phyloP scores from a whole-genome alignment of 1,140 invertebrate species.

The Drosophila sucinea region DNA sequence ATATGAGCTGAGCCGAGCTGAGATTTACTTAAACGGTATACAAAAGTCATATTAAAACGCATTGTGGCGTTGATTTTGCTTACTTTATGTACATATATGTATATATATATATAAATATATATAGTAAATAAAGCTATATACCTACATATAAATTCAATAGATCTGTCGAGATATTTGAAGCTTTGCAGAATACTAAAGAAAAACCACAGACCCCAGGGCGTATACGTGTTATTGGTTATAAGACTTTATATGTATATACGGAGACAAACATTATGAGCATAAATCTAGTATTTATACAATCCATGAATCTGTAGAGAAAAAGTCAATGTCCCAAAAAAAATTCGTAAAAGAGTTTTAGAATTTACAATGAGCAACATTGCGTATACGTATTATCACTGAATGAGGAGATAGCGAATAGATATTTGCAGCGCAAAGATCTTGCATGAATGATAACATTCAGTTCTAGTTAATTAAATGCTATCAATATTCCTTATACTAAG shows the following conservation, averaged over 20 bases:
- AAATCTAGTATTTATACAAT: not conserved
- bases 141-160: slow-evolving; percentile 6
- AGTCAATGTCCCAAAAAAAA: no score
- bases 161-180: slow-evolving; percentile 22
- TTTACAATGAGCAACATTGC: no score
- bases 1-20: slow-evolving; percentile 36
- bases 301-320: no score
- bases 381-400: no score
- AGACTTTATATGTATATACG: not conserved
- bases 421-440: no score
- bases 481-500: no score
- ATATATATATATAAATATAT: slow-evolving; percentile 54
- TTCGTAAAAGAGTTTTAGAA: no score
- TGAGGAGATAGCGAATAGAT: no score
- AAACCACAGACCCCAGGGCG: slow-evolving; percentile 48
- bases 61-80: slow-evolving; percentile 75
- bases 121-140: slow-evolving; percentile 48
- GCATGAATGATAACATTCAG: no score
- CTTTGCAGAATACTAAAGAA: slow-evolving; percentile 23
- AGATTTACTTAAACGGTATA: slow-evolving; percentile 72
- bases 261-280: not conserved
- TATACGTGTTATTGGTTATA: slow-evolving; percentile 46
- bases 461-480: no score
- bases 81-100: slow-evolving; percentile 40
- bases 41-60: slow-evolving; percentile 79